Evolutionary conservation across 1,140 invertebrate species (phyloP), one percentile per base, ranked within the genome.

Genomic region (Metopolophium dirhodum): DNA sequence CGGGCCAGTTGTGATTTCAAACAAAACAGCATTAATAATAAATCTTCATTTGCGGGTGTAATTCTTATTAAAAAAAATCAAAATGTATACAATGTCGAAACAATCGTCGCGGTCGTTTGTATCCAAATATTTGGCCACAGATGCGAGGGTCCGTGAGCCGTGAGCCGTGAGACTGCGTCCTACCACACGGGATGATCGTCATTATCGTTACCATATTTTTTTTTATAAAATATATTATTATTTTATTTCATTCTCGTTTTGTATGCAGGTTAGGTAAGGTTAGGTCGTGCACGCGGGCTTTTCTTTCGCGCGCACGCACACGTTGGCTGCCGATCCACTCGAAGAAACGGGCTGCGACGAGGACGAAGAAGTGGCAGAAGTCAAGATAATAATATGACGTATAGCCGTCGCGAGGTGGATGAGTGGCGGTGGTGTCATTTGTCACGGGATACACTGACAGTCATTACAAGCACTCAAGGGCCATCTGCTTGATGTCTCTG

Each of bases 311-410:
- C 57, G 57, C 54, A 61, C 11, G 30, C 57, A 61, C 57, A 0
- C 26, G 61, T n/a, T 6, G n/a, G 14, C 30, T 68, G 30, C 61
- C 30, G n/a, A 68, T 68, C 30, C 4, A 68, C 61, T n/a, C 87
- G 87, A 26, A 85, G 9, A 85, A 41, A 85, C 23, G 41, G 23
- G 23, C 83, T 41, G 2, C 35, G 23, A 26, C 83, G 83, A 51
- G 45, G 47, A 49, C 86, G 41, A 26, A 22, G 30, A 68, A 68
- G 89, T 30, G 54, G 54, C 57, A 90, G 41, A 68, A 91, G 68
- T 82, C 61, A 82, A 91, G 90, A 91, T 91, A 82, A 82, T 61
- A 91, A 82, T 91, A 91, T 82, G 90, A 77, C 90, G 89, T 90
- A 61, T 61, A 41, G 54, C 7, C 23, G 45, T 23, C 61, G 14